A percentile compares a stretch with the other conserved stretches of the same genome.
phyloP scores from a whole-genome alignment of 2,113 vertebrate species.

The Pygoscelis adeliae region DNA sequence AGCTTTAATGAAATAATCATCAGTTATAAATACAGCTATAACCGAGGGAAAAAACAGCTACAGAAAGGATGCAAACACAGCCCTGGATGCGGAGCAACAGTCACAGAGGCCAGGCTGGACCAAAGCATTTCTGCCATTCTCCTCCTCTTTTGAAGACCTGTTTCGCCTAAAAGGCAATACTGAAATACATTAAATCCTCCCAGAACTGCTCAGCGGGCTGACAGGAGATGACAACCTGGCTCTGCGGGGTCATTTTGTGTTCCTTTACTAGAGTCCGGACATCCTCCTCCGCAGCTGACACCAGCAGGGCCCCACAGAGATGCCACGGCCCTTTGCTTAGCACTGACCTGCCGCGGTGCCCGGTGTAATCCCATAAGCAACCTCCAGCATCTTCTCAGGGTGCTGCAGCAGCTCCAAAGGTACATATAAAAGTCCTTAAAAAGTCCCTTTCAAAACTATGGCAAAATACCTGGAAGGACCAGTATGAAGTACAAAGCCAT shows the following conservation, averaged over 20 bases:
- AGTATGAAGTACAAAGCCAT: slow-evolving; percentile 28
- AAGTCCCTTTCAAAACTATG: slow-evolving; percentile 17
- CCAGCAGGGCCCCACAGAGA: neutral
- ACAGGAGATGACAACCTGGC: neutral
- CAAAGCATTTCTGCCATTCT: neutral
- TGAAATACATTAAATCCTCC: neutral
- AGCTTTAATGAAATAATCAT: slow-evolving; percentile 46
- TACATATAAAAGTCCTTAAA: neutral
- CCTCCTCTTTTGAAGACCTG: neutral
- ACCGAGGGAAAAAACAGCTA: neutral
- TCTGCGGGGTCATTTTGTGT: rapidly evolving
- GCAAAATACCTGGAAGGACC: slow-evolving; percentile 30
- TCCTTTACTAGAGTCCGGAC: neutral
- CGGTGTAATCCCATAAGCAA: neutral
- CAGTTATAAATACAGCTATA: slow-evolving; percentile 5
- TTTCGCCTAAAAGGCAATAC: neutral
- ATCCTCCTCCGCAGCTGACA: neutral
- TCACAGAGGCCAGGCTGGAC: neutral
- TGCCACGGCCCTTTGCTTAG: neutral
- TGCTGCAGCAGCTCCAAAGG: neutral
- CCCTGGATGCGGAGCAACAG: neutral
- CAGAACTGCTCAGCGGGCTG: neutral
- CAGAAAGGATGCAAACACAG: slow-evolving; percentile 20
- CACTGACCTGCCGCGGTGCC: neutral
- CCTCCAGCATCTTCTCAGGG: neutral